Evolutionary conservation across 2,113 vertebrate species (phyloP), one percentile per base, ranked within the genome.

Genomic region (Lophochroa leadbeateri): DNA sequence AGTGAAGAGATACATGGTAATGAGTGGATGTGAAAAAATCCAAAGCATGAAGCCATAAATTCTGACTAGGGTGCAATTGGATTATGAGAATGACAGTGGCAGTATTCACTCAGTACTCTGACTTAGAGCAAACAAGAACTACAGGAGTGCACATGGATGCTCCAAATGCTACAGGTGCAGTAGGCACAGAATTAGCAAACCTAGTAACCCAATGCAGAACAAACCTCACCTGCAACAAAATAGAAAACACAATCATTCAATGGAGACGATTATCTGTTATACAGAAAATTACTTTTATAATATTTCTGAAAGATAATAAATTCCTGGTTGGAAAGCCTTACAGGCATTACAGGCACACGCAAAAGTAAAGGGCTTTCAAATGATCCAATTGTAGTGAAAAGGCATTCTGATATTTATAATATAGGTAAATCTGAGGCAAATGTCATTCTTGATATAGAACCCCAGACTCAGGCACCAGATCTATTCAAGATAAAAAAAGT

Each of bases 131-230:
- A 82, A 79, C 27, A 60, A 71, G 25, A 91, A 39, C 74, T 35
- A 35, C 1, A 43, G 55, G 46, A 49, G 28, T 21, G 28, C 41
- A 81, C 4, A 0, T 1, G 17, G 17, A 46, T 1, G 0, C 35
- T 76, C 65, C 47, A 78, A 46, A 50, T 13, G 35, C 55, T 58
- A 35, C 15, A 64, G 68, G 53, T 58, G 46, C 5, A 75, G 41
- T 4, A 46, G 43, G 33, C 33, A 71, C 13, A 43, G n/a, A 86
- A 74, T 41, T n/a, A 81, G 68, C 37, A 96, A 60, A 64, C 20
- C 29, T 50, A 86, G 33, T 1, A 3, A 77, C 7, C 10, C 27
- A 86, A 1, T 3, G 17, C 1, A 60, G 35, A 78, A 87, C n/a
- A 39, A 82, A 63, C 5, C 18, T 60, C 19, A 69, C 17, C 70